These are phyloP conservation scores for Apistogramma diplotaenia DNA, from an alignment of 2,113 vertebrate species.

Conservation along the genomic window DNA sequence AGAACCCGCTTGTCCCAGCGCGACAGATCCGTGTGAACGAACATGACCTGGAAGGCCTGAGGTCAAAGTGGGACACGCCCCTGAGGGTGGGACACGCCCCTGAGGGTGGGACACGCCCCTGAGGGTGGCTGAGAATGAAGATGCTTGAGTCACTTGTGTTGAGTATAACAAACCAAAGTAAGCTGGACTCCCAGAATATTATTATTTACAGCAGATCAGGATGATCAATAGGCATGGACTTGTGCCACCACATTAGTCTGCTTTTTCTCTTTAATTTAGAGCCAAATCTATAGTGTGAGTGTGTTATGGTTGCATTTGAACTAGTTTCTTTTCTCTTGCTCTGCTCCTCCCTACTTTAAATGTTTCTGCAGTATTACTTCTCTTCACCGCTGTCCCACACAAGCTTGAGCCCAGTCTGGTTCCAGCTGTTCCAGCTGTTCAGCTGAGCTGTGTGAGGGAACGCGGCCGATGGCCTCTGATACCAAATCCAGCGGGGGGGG, in stretches of 20 bases:
- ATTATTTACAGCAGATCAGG: neutral
- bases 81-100: no score
- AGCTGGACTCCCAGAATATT: neutral
- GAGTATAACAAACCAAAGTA: neutral
- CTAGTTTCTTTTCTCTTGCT: neutral
- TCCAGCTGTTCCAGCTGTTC: no score
- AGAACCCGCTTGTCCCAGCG: no score
- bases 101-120: no score
- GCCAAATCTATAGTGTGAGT: neutral
- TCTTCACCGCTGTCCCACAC: conserved; percentile 10
- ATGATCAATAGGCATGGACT: neutral
- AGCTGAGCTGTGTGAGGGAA: conserved; percentile 13
- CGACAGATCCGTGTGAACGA: no score
- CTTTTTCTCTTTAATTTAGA: neutral
- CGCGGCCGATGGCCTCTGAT: neutral
- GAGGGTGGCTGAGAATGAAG: no score
- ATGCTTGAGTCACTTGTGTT: neutral
- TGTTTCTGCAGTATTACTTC: neutral
- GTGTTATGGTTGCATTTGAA: neutral
- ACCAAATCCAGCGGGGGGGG: conserved; percentile 2
- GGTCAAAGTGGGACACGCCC: no score
- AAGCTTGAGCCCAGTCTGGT: neutral
- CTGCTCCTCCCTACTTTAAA: neutral
- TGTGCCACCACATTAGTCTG: neutral
- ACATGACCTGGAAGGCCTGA: no score